phyloP scores from a whole-genome alignment of 2,113 vertebrate genomes.

The Anguilla japonica region DNA sequence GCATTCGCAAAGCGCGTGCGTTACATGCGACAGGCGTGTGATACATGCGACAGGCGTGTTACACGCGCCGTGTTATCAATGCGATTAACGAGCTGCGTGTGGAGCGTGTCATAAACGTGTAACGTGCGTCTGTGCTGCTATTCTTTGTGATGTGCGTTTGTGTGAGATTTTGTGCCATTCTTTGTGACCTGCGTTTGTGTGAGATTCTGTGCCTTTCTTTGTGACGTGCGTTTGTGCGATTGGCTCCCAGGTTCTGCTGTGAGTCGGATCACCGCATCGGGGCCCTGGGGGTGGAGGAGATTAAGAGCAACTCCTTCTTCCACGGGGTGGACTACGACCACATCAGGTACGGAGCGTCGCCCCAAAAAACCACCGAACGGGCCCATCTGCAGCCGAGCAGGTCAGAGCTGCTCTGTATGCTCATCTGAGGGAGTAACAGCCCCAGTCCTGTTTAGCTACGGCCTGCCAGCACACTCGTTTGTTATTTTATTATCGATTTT shows the following conservation, averaged over 20 bases:
- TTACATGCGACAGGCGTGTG: too few relatives aligned
- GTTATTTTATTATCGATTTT: background rate
- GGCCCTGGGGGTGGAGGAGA: slow-evolving; percentile 87
- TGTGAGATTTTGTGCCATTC: background rate
- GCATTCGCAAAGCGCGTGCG: too few relatives aligned
- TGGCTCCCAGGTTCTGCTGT: slow-evolving; percentile 88
- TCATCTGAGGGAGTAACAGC: too few relatives aligned
- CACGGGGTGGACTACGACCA: slow-evolving; percentile 98
- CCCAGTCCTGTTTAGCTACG: background rate
- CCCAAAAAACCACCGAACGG: background rate
- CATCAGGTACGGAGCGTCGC: slow-evolving; percentile 83
- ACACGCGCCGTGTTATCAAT: too few relatives aligned
- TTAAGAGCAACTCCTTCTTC: slow-evolving; percentile 94
- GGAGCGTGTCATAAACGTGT: too few relatives aligned
- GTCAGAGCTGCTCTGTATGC: too few relatives aligned
- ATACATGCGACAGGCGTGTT: too few relatives aligned
- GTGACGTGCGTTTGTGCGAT: background rate
- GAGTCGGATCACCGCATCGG: slow-evolving; percentile 94
- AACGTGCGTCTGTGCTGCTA: too few relatives aligned
- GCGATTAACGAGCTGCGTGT: too few relatives aligned
- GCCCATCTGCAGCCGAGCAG: background rate
- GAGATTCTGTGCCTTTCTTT: background rate
- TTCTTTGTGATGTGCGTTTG: too few relatives aligned
- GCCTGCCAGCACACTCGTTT: background rate
- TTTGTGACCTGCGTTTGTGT: background rate